Evolutionary conservation across 2,888 invertebrate species (phyloP).

Genomic region (Coenonympha arcania): DNA sequence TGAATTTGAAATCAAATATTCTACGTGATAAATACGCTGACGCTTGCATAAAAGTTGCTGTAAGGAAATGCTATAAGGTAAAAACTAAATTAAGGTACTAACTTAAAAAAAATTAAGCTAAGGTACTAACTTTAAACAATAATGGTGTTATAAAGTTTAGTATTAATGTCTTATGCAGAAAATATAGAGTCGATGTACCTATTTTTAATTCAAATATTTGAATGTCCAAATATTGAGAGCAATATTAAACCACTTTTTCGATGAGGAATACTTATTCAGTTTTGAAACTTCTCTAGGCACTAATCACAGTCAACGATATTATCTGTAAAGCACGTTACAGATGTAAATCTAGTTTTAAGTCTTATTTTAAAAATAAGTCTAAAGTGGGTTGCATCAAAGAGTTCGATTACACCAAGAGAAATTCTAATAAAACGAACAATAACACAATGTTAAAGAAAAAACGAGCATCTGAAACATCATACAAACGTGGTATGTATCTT

Average conservation of each 20-base stretch:
- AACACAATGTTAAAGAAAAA: not conserved
- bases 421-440: not conserved
- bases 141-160: too few species aligned
- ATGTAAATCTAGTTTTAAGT: constrained; percentile 35
- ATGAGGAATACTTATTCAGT: not conserved
- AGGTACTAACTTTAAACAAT: too few species aligned
- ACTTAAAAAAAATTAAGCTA: too few species aligned
- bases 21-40: constrained; percentile 41
- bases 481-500: not conserved
- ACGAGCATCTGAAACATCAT: not conserved
- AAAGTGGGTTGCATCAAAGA: constrained; percentile 35
- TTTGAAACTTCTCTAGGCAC: constrained; percentile 34
- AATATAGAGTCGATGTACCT: too few species aligned
- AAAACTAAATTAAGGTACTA: not conserved
- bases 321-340: constrained; percentile 29
- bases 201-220: too few species aligned
- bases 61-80: constrained; percentile 45
- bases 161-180: too few species aligned
- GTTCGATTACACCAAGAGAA: constrained; percentile 18
- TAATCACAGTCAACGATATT: constrained; percentile 28
- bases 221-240: too few species aligned
- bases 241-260: too few species aligned
- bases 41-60: constrained; percentile 46
- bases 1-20: constrained; percentile 13
- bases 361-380: constrained; percentile 26